Percentiles rank a stretch among this genome's conserved stretches.
phyloP scores from a whole-genome alignment of 2,797 vertebrate genomes.

The Cyprinodon diabolis region DNA sequence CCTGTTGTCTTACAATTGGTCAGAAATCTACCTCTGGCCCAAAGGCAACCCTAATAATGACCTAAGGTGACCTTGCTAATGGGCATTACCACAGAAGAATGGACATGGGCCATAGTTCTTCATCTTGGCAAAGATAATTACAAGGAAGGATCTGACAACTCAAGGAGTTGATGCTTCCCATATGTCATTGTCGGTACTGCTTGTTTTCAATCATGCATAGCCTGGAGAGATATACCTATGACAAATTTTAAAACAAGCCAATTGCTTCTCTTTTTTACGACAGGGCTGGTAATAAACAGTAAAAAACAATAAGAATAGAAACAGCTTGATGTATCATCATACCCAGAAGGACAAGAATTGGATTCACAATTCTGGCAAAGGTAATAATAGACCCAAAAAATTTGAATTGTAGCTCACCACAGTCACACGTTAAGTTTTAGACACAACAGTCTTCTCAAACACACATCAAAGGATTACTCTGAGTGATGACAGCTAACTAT shows the following conservation, averaged over 20 bases:
- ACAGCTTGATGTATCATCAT: slow-evolving; percentile 14
- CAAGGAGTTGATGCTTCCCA: slow-evolving; percentile 71
- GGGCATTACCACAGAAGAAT: slow-evolving; percentile 46
- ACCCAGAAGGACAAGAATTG: slow-evolving; percentile 16
- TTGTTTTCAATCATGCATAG: slow-evolving; percentile 48
- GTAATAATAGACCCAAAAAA: slow-evolving; percentile 18
- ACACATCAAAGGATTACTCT: slow-evolving; percentile 28
- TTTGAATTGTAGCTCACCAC: slow-evolving; percentile 1
- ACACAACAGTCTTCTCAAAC: slow-evolving; percentile 56
- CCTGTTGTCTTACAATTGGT: slow-evolving; percentile 44
- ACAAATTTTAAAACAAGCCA: slow-evolving; percentile 63
- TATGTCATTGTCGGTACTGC: slow-evolving; percentile 52
- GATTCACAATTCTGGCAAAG: not conserved
- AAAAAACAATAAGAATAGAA: slow-evolving; percentile 28
- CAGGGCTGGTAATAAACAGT: slow-evolving; percentile 27
- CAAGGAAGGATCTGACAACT: slow-evolving; percentile 70
- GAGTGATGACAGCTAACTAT: slow-evolving; percentile 47
- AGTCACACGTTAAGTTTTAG: not conserved
- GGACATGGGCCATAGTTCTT: slow-evolving; percentile 47
- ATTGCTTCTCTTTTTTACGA: slow-evolving; percentile 46
- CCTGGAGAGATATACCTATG: slow-evolving; percentile 40
- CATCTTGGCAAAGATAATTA: slow-evolving; percentile 62
- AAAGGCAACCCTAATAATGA: slow-evolving; percentile 48
- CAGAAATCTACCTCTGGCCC: slow-evolving; percentile 19
- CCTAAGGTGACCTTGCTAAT: slow-evolving; percentile 73